phyloP scores from a whole-genome alignment of 2,888 invertebrate species.

The Ptychoptera albimana region DNA sequence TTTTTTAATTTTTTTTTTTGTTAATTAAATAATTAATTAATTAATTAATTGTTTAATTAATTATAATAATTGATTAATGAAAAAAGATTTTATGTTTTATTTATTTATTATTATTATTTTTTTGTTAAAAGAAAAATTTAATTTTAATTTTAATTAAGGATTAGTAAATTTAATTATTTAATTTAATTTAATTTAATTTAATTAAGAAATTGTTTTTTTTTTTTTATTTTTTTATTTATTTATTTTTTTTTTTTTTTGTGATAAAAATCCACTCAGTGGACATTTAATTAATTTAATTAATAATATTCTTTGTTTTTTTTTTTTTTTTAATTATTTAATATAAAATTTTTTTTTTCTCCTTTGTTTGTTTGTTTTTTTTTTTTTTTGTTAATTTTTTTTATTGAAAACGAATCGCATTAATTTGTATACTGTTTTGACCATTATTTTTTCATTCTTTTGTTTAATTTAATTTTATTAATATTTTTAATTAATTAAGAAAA shows the following conservation, averaged over 20 bases:
- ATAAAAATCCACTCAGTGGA: constrained; percentile 1
- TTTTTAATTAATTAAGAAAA: constrained; percentile 1
- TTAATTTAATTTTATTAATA: constrained; percentile 6
- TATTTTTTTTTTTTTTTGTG: not conserved
- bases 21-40: too few relatives aligned
- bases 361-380: constrained; percentile 2
- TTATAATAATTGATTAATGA: too few relatives aligned
- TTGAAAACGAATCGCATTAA: constrained; percentile 10
- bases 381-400: constrained; percentile 6
- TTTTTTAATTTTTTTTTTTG: too few relatives aligned
- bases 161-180: too few relatives aligned
- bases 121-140: too few relatives aligned
- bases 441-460: constrained; percentile 5
- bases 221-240: not conserved
- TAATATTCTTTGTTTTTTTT: too few relatives aligned
- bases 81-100: too few relatives aligned
- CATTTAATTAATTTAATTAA: constrained; percentile 1
- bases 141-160: too few relatives aligned
- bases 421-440: constrained; percentile 6
- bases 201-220: not conserved
- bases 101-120: too few relatives aligned
- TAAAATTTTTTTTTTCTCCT: not conserved
- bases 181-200: too few relatives aligned
- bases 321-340: not conserved
- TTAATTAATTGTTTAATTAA: too few relatives aligned